These are phyloP conservation scores for Uloborus plumipes DNA, from an alignment of 2,888 invertebrate species.

Conservation along the genomic window DNA sequence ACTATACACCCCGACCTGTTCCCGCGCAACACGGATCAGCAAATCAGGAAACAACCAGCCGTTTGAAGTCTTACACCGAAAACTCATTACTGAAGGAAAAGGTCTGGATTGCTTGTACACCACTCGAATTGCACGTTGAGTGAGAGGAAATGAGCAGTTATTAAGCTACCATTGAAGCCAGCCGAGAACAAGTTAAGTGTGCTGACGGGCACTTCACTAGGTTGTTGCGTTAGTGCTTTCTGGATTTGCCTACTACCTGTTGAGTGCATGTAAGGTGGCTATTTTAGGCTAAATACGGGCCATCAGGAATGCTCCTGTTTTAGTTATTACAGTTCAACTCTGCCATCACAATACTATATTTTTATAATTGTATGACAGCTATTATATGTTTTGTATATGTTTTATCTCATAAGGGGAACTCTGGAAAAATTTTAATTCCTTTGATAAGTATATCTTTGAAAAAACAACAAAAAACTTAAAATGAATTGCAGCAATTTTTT, in stretches of 20 bases:
- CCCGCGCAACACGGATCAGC: neutral
- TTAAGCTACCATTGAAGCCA: constrained; percentile 37
- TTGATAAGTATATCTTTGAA: no score
- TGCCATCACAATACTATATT: no score
- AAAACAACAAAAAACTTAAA: no score
- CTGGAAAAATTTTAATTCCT: no score
- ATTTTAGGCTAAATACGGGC: neutral
- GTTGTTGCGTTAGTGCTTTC: constrained; percentile 16
- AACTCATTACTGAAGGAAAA: constrained; percentile 55
- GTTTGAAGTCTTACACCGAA: constrained; percentile 60
- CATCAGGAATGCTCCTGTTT: no score
- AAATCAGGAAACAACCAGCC: constrained; percentile 22
- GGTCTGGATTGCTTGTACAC: constrained; percentile 39
- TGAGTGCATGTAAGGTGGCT: constrained; percentile 12
- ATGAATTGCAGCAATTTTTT: no score
- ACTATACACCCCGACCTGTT: no score
- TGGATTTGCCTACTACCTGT: constrained; percentile 33
- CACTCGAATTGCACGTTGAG: constrained; percentile 46
- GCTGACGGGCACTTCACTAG: constrained; percentile 25
- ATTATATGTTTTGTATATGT: no score
- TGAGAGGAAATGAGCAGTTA: constrained; percentile 55
- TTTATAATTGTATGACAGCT: no score
- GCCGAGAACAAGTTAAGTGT: constrained; percentile 29
- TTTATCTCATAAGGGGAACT: no score
- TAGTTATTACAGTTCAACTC: no score